Conservation (phyloP, 2,888 invertebrate species). For the Metallyticus violacea region DNA sequence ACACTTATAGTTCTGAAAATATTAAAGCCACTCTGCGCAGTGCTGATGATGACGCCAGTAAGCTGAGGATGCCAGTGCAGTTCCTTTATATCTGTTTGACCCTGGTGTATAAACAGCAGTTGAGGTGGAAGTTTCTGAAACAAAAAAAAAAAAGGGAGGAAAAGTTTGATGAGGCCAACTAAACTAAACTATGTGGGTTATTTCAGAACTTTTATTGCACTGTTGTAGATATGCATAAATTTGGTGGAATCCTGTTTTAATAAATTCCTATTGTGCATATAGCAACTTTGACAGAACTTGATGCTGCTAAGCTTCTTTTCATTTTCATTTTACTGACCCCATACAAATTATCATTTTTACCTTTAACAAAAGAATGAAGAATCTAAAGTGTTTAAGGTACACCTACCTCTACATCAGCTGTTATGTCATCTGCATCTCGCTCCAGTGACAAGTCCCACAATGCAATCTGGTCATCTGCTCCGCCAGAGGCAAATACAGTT, state of each 20-base stretch:
- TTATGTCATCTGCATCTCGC: constrained; percentile 60
- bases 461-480: constrained; percentile 93
- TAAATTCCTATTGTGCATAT: no score
- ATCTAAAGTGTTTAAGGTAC: no score
- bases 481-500: constrained; percentile 89
- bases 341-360: no score
- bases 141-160: constrained; percentile 32
- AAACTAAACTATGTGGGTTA: no score
- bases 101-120: constrained; percentile 95
- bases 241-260: no score
- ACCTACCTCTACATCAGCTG: constrained; percentile 52
- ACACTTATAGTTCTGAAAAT: constrained; percentile 97
- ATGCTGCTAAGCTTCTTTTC: no score
- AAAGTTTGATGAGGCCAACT: no score
- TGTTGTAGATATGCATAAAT: no score
- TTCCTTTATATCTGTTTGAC: constrained; percentile 97
- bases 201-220: no score
- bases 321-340: no score
- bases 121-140: constrained; percentile 86
- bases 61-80: constrained; percentile 97
- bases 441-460: constrained; percentile 96
- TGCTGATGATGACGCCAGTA: constrained; percentile 89
- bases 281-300: no score
- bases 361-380: no score
- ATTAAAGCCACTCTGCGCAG: constrained; percentile 94